Conservation (phyloP, 2,113 vertebrate genomes). For the Elaphurus davidianus region DNA sequence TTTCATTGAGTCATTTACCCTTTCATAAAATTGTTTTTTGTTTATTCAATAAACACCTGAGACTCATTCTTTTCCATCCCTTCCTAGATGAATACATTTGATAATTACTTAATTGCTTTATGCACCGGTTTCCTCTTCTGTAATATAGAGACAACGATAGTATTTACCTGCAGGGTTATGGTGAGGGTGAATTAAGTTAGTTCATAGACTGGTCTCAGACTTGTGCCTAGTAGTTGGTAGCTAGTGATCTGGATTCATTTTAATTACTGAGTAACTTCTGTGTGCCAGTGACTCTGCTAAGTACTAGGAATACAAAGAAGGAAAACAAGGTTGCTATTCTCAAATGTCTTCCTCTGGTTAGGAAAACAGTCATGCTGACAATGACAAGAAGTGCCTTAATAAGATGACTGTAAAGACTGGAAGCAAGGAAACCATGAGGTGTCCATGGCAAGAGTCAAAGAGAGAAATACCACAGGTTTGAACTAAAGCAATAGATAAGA, state of each 20-base stretch:
- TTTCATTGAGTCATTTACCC: background rate
- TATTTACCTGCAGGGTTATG: background rate
- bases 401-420: background rate
- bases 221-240: background rate
- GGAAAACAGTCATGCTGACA: background rate
- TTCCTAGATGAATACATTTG: background rate
- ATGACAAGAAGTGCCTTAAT: background rate
- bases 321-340: background rate
- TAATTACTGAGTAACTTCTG: background rate
- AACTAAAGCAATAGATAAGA: background rate
- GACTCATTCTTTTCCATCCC: background rate
- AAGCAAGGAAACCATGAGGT: background rate
- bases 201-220: background rate
- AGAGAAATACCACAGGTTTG: background rate
- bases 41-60: background rate
- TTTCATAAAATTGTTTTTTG: background rate
- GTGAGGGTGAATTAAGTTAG: background rate
- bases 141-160: background rate
- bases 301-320: background rate
- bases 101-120: background rate
- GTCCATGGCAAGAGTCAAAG: background rate
- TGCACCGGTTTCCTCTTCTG: background rate
- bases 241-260: background rate
- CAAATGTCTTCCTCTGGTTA: background rate
- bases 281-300: background rate